A percentile compares a stretch with the other conserved stretches of the same genome.
Evolutionary conservation across 2,888 invertebrate species (phyloP).

Genomic region (Polia nebulosa): DNA sequence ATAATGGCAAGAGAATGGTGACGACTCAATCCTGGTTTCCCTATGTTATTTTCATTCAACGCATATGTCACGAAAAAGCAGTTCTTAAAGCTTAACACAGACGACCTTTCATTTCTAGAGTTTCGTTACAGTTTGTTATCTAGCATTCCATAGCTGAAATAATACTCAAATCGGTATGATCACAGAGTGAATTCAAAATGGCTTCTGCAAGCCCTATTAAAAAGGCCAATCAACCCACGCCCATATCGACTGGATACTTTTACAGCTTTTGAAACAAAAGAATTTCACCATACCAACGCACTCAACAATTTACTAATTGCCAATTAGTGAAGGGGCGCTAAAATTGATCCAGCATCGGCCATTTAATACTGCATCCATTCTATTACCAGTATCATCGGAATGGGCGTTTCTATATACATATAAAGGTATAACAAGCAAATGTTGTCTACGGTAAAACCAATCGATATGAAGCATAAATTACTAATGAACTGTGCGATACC

Average conservation of each 20-base stretch:
- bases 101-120: too few species aligned
- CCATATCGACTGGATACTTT: background rate
- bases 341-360: slow-evolving; percentile 1
- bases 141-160: too few species aligned
- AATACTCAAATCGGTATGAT: too few species aligned
- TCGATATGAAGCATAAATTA: slow-evolving; percentile 52
- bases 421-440: too few species aligned
- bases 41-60: too few species aligned
- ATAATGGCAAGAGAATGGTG: too few species aligned
- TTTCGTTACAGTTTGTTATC: too few species aligned
- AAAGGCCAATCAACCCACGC: background rate
- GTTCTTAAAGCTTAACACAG: too few species aligned
- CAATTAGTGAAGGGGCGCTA: slow-evolving; percentile 1
- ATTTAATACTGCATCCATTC: slow-evolving; percentile 2
- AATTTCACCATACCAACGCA: slow-evolving; percentile 9
- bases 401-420: slow-evolving; percentile 43
- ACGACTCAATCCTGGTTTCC: too few species aligned
- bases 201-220: background rate
- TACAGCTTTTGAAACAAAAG: background rate
- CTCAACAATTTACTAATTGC: slow-evolving; percentile 22
- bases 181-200: background rate
- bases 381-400: slow-evolving; percentile 8
- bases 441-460: slow-evolving; percentile 49
- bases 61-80: too few species aligned
- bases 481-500: slow-evolving; percentile 17